A percentile compares a stretch with the other conserved stretches of the same genome.
phyloP scores from a whole-genome alignment of 2,797 vertebrate species.

The Eupleurogrammus muticus region DNA sequence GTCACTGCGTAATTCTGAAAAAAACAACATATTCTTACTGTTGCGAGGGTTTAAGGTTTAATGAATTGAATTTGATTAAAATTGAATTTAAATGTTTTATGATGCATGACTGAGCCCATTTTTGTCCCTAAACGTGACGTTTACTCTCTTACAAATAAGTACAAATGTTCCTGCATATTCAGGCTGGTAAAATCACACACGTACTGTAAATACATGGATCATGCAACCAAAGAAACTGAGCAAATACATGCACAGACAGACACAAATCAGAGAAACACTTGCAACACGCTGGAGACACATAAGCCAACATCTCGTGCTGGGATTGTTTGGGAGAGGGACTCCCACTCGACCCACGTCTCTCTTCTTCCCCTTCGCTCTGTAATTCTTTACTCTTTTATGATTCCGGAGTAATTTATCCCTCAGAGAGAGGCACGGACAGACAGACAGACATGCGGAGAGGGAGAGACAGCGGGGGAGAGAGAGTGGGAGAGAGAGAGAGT shows the following conservation, averaged over 20 bases:
- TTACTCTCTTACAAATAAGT: constrained; percentile 44
- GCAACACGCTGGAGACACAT: constrained; percentile 54
- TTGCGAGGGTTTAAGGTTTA: background rate
- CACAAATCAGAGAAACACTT: constrained; percentile 58
- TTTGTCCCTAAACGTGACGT: constrained; percentile 1
- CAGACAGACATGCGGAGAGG: constrained; percentile 51
- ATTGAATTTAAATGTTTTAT: too few relatives aligned
- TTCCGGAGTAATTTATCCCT: constrained; percentile 98
- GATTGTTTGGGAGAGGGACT: constrained; percentile 89
- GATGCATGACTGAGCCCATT: background rate
- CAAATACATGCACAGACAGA: constrained; percentile 47
- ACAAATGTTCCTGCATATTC: constrained; percentile 44
- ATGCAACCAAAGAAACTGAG: constrained; percentile 37
- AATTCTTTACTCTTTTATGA: constrained; percentile 91
- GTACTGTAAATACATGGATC: constrained; percentile 34
- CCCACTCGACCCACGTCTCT: constrained; percentile 90
- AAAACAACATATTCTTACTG: background rate
- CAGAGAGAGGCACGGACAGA: constrained; percentile 82
- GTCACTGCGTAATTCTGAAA: background rate
- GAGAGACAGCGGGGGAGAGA: constrained; percentile 37
- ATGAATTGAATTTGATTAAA: background rate
- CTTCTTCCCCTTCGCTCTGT: constrained; percentile 59
- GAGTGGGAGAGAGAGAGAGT: constrained; percentile 42
- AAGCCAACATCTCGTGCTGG: constrained; percentile 61
- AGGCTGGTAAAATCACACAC: constrained; percentile 26